Evolutionary conservation across 2,888 invertebrate genomes (phyloP).

Genomic region (Amphipyra berbera): DNA sequence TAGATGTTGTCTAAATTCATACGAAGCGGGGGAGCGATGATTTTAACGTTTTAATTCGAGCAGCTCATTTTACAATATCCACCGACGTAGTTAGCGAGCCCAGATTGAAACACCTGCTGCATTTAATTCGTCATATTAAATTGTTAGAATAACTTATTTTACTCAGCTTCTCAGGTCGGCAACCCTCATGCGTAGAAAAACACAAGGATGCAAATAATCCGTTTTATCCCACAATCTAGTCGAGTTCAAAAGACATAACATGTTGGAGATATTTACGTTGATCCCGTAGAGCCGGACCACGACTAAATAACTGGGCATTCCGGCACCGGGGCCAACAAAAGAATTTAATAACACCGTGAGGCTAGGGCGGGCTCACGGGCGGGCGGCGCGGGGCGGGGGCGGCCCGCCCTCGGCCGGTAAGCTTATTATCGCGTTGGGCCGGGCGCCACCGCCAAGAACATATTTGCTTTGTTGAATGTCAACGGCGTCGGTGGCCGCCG

Average conservation of each 20-base stretch:
- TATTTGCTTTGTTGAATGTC: slow-evolving; percentile 87
- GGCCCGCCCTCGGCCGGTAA: slow-evolving; percentile 78
- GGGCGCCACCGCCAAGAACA: slow-evolving; percentile 74
- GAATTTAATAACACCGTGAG: slow-evolving; percentile 86
- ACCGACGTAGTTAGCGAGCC: slow-evolving; percentile 12
- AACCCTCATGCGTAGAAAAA: slow-evolving; percentile 50
- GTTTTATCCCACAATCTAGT: slow-evolving; percentile 71
- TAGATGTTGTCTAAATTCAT: slow-evolving; percentile 78
- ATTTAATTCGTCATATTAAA: slow-evolving; percentile 67
- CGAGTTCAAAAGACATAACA: slow-evolving; percentile 78
- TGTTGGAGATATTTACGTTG: slow-evolving; percentile 78
- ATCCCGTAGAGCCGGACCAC: slow-evolving; percentile 78
- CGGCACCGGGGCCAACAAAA: slow-evolving; percentile 79
- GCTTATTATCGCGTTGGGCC: slow-evolving; percentile 83
- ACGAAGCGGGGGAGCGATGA: slow-evolving; percentile 62
- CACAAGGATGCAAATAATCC: slow-evolving; percentile 75
- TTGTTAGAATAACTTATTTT: slow-evolving; percentile 68
- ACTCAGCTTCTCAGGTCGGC: slow-evolving; percentile 33
- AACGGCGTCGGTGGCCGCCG: slow-evolving; percentile 72
- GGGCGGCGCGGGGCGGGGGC: slow-evolving; percentile 63
- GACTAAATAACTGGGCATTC: slow-evolving; percentile 84
- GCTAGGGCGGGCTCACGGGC: slow-evolving; percentile 69
- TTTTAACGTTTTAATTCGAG: slow-evolving; percentile 80
- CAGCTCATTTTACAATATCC: slow-evolving; percentile 76
- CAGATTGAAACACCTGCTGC: slow-evolving; percentile 74